Evolutionary conservation across 2,113 vertebrate species (phyloP).

Genomic region (Tyto alba): DNA sequence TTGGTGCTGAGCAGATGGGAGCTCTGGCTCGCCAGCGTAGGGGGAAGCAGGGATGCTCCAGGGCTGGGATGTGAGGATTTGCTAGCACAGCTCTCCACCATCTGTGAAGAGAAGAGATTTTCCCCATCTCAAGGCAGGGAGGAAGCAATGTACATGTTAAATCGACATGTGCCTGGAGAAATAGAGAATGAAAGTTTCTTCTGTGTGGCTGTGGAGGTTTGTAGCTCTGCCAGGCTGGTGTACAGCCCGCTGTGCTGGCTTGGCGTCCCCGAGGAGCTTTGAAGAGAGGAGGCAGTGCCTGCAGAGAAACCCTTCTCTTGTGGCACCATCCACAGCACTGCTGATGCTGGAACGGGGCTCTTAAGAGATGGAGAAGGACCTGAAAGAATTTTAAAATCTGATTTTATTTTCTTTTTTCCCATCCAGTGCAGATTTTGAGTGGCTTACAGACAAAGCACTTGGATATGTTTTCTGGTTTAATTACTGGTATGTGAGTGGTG

Average conservation of each 20-base stretch:
- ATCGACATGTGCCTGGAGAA: accelerated
- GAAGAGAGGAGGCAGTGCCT: neutral
- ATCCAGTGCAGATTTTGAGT: neutral
- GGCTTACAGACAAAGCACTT: neutral
- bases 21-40: neutral
- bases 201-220: accelerated
- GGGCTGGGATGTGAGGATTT: neutral
- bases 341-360: neutral
- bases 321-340: neutral
- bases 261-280: neutral
- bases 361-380: neutral
- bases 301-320: neutral
- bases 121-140: neutral
- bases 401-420: neutral
- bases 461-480: neutral
- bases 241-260: neutral
- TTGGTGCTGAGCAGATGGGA: slow-evolving; percentile 33
- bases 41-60: neutral
- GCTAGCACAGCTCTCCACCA: neutral
- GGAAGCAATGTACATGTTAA: neutral
- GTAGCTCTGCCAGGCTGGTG: neutral
- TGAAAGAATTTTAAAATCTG: neutral
- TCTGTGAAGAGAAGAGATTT: neutral
- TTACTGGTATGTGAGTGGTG: neutral
- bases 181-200: neutral